Evolutionary conservation across 2,113 vertebrate genomes (phyloP).

Genomic region (Pelobates fuscus): DNA sequence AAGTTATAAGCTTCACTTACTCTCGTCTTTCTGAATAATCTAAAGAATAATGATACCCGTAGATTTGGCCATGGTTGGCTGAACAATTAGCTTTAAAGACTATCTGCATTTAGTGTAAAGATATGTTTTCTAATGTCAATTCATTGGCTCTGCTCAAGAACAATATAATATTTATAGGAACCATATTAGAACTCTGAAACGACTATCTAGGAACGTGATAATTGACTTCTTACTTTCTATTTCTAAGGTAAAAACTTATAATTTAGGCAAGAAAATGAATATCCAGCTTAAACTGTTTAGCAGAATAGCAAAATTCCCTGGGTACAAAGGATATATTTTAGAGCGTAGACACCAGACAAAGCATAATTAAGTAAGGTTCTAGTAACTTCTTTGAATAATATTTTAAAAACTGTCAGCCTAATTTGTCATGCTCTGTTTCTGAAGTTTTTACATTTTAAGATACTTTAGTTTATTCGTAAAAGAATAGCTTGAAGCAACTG

Average conservation of each 20-base stretch:
- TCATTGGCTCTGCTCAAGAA: not conserved
- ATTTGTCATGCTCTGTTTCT: constrained; percentile 52
- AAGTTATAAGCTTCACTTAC: constrained; percentile 5
- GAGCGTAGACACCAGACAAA: constrained; percentile 46
- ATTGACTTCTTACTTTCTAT: constrained; percentile 44
- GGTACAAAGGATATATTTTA: constrained; percentile 49
- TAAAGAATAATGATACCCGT: constrained; percentile 1
- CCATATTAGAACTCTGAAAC: constrained; percentile 13
- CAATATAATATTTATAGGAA: constrained; percentile 39
- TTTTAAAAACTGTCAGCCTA: constrained; percentile 10
- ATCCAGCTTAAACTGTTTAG: constrained; percentile 47
- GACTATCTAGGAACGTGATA: constrained; percentile 27
- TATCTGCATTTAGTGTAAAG: constrained; percentile 3
- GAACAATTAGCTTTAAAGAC: constrained; percentile 14
- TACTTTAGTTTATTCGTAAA: constrained; percentile 54
- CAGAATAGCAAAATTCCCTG: constrained; percentile 49
- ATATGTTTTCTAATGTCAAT: constrained; percentile 4
- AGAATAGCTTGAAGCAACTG: constrained; percentile 58
- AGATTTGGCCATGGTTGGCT: not conserved
- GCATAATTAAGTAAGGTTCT: constrained; percentile 50
- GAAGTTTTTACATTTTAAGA: constrained; percentile 46
- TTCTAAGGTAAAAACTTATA: constrained; percentile 32
- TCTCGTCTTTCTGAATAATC: not conserved
- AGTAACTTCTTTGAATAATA: constrained; percentile 47
- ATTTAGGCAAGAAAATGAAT: constrained; percentile 40